These are phyloP conservation scores for Phrynocephalus guinanensis DNA, from an alignment of 2,797 vertebrate species.

Conservation along the genomic window DNA sequence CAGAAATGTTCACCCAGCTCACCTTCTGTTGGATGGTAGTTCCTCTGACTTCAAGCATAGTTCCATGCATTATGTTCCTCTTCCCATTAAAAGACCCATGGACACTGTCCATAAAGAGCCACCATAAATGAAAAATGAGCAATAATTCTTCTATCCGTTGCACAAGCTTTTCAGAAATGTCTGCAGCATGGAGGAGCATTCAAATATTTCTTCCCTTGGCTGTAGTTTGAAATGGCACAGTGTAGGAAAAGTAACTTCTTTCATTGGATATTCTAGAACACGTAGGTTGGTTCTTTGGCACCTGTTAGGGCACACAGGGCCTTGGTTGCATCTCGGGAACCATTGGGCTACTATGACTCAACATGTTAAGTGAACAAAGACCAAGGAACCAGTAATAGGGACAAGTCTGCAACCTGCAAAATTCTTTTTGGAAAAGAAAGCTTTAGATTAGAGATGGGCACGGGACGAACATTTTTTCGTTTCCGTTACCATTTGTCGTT, in stretches of 20 bases:
- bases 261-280: neutral
- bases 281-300: neutral
- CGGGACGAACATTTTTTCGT: no score
- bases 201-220: neutral
- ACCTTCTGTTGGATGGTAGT: neutral
- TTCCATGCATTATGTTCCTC: neutral
- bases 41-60: neutral
- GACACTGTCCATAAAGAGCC: neutral
- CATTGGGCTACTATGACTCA: neutral
- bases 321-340: neutral
- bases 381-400: neutral
- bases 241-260: neutral
- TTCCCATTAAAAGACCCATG: neutral
- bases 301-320: no score
- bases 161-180: neutral
- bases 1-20: no score
- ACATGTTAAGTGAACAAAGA: neutral
- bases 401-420: slow-evolving; percentile 21
- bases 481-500: no score
- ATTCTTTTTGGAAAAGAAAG: neutral
- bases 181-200: neutral
- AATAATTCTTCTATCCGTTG: neutral
- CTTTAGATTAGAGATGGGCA: neutral
- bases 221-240: neutral
- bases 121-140: neutral